Evolutionary conservation across 2,113 vertebrate genomes (phyloP).

Genomic region (Apteryx mantelli): DNA sequence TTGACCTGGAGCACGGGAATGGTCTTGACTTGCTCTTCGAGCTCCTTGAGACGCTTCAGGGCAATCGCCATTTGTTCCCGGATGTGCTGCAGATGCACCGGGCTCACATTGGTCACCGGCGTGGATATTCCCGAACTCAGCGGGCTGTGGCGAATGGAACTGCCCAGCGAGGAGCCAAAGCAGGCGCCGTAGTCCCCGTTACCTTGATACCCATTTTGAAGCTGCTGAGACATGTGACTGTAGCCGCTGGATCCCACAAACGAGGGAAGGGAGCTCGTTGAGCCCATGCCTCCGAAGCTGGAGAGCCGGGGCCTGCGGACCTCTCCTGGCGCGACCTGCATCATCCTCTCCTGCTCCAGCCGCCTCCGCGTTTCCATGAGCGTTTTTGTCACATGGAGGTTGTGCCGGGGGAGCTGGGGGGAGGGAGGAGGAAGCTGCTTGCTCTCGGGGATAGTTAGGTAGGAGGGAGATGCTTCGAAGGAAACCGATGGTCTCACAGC

Average conservation of each 20-base stretch:
- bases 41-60: constrained; percentile 90
- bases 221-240: constrained; percentile 75
- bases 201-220: constrained; percentile 85
- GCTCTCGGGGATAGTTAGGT: constrained; percentile 78
- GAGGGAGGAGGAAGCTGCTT: constrained; percentile 89
- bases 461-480: constrained; percentile 79
- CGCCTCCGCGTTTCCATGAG: constrained; percentile 95
- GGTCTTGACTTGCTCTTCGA: constrained; percentile 93
- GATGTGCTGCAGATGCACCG: constrained; percentile 93
- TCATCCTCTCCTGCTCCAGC: constrained; percentile 91
- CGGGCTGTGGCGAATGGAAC: constrained; percentile 95
- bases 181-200: constrained; percentile 85
- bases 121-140: constrained; percentile 94
- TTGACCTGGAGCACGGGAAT: constrained; percentile 97
- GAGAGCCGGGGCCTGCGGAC: constrained; percentile 89
- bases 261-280: constrained; percentile 90
- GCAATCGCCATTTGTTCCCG: constrained; percentile 97
- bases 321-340: constrained; percentile 83
- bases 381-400: constrained; percentile 95
- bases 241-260: constrained; percentile 84
- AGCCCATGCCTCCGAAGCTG: constrained; percentile 93
- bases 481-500: constrained; percentile 69
- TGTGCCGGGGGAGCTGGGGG: constrained; percentile 86
- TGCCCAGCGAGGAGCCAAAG: constrained; percentile 86
- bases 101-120: constrained; percentile 92